These are phyloP conservation scores for Uropsilus gracilis DNA, from an alignment of 2,113 vertebrate genomes.

Conservation along the genomic window DNA sequence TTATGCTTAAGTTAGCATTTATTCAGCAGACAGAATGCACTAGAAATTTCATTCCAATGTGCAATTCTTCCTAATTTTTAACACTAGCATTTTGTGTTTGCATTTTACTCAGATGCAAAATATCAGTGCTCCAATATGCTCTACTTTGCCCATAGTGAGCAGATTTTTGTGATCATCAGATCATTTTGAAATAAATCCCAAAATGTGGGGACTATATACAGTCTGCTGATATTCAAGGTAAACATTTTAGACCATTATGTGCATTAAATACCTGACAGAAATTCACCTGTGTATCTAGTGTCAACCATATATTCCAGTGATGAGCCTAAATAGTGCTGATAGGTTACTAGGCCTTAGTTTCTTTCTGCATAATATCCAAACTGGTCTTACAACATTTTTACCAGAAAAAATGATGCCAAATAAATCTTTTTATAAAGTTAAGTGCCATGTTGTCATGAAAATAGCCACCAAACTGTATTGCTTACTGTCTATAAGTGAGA, in stretches of 20 bases:
- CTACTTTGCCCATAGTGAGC: not conserved
- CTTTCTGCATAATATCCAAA: not conserved
- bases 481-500: conserved; percentile 38
- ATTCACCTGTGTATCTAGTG: not conserved
- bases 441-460: not conserved
- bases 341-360: not conserved
- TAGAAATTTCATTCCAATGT: conserved; percentile 35
- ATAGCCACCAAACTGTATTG: not conserved
- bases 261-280: not conserved
- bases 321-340: not conserved
- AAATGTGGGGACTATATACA: not conserved
- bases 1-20: not conserved
- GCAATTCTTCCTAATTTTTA: conserved; percentile 59
- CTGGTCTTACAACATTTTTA: not conserved
- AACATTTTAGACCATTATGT: not conserved
- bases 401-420: conserved; percentile 34
- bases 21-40: conserved; percentile 18
- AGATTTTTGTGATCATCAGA: conserved; percentile 22
- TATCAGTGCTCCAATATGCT: not conserved
- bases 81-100: conserved; percentile 39
- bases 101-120: conserved; percentile 53
- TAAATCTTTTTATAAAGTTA: conserved; percentile 38
- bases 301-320: not conserved
- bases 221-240: conserved; percentile 14
- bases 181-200: conserved; percentile 1